Percentiles rank a stretch among this genome's conserved stretches.
phyloP scores from a whole-genome alignment of 2,888 invertebrate genomes.

The Cheilosia pagana region DNA sequence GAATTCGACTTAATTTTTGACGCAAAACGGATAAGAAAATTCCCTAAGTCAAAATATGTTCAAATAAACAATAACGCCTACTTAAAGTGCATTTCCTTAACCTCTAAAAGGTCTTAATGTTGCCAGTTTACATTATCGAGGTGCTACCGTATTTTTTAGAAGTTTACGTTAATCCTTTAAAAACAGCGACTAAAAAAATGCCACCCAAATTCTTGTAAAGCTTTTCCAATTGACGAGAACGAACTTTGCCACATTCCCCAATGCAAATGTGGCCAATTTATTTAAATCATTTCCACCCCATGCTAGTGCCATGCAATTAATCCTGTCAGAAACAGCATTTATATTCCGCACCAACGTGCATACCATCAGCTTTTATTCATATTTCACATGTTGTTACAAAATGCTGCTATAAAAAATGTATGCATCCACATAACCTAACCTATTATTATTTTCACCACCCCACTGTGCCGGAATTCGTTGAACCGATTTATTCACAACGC shows the following conservation, averaged over 20 bases:
- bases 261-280: background rate
- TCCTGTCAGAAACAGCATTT: conserved; percentile 29
- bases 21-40: too few relatives aligned
- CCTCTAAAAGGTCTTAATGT: too few relatives aligned
- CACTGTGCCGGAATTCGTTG: conserved; percentile 30
- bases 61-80: too few relatives aligned
- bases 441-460: conserved; percentile 5
- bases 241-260: background rate
- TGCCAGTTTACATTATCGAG: too few relatives aligned
- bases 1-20: too few relatives aligned
- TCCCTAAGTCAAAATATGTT: too few relatives aligned
- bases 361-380: conserved; percentile 21
- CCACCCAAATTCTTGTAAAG: too few relatives aligned
- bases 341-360: conserved; percentile 17
- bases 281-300: conserved; percentile 24
- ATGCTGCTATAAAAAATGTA: background rate
- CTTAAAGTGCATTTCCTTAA: too few relatives aligned
- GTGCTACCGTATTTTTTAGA: too few relatives aligned
- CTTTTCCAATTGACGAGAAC: too few relatives aligned
- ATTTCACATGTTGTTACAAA: conserved; percentile 25
- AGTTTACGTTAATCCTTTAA: too few relatives aligned
- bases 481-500: conserved; percentile 48
- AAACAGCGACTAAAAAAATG: too few relatives aligned
- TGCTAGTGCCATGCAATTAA: conserved; percentile 12
- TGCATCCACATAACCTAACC: conserved; percentile 17